Percentiles rank a stretch among this genome's conserved stretches.
Conservation (phyloP, 2,113 vertebrate genomes). For the Leucosticte australis region DNA sequence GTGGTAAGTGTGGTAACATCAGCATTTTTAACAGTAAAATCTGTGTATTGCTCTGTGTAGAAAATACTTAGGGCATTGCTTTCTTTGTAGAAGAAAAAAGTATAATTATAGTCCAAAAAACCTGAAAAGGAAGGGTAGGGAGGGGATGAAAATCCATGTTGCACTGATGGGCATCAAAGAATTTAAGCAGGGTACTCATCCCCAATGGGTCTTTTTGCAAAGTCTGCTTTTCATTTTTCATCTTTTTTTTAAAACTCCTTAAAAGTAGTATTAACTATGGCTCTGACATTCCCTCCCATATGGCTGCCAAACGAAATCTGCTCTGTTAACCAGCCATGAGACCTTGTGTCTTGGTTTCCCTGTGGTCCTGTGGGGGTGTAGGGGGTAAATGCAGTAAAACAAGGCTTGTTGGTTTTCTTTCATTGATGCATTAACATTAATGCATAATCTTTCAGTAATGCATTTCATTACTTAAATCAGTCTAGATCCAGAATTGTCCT, state of each 20-base stretch:
- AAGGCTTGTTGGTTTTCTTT: not conserved
- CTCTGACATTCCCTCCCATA: not conserved
- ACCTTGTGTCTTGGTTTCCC: not conserved
- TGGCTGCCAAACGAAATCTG: not conserved
- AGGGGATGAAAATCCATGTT: not conserved
- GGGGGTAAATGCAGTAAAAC: not conserved
- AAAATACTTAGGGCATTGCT: not conserved
- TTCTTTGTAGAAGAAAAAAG: not conserved
- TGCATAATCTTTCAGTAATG: not conserved
- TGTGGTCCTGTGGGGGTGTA: not conserved
- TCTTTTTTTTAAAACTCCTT: not conserved
- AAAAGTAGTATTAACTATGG: not conserved
- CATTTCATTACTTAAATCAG: not conserved
- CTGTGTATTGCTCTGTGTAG: not conserved
- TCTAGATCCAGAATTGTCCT: not conserved
- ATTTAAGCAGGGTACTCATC: not conserved
- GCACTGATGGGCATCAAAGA: not conserved
- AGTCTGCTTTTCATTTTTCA: not conserved
- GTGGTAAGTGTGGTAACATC: slow-evolving; percentile 1
- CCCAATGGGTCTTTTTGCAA: not conserved
- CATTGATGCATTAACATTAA: not conserved
- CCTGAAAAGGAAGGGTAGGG: not conserved
- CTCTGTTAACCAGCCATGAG: not conserved
- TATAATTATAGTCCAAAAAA: not conserved
- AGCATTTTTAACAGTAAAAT: not conserved